phyloP scores from a whole-genome alignment of 2,888 invertebrate species.

The Nemotelus pantherinus region DNA sequence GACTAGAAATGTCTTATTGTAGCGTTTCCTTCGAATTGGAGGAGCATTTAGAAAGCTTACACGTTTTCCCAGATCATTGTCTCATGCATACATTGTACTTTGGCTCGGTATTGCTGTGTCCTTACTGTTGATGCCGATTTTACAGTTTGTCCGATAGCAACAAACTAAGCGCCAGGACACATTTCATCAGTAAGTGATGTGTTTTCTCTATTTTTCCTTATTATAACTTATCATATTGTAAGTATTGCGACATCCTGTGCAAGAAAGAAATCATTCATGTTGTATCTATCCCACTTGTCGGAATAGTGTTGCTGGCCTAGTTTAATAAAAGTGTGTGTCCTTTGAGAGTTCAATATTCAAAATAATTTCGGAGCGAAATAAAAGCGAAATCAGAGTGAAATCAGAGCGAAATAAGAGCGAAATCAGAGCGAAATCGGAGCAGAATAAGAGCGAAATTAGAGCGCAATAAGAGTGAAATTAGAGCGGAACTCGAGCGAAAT shows the following conservation, averaged over 20 bases:
- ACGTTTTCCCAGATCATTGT: not conserved
- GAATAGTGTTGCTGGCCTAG: not conserved
- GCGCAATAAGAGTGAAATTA: no score
- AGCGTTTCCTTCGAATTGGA: no score
- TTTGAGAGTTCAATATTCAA: no score
- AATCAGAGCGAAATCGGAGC: no score
- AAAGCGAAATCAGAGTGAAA: no score
- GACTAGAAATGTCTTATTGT: no score
- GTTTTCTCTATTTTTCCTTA: conserved; percentile 18
- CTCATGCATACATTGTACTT: not conserved
- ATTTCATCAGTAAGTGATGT: not conserved
- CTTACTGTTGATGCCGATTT: not conserved
- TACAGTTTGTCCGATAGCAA: not conserved
- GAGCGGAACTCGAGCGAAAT: no score
- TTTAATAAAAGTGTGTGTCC: not conserved
- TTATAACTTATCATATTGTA: conserved; percentile 28
- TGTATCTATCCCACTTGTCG: not conserved
- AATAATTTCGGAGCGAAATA: no score
- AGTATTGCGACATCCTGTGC: conserved; percentile 7
- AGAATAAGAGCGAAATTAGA: no score
- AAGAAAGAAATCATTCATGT: conserved; percentile 4
- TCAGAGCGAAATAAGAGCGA: no score
- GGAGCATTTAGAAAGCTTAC: not conserved
- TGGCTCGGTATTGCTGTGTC: not conserved
- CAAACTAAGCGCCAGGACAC: conserved; percentile 4